Evolutionary conservation across 2,888 invertebrate genomes (phyloP).

Genomic region (Tetramorium bicarinatum): DNA sequence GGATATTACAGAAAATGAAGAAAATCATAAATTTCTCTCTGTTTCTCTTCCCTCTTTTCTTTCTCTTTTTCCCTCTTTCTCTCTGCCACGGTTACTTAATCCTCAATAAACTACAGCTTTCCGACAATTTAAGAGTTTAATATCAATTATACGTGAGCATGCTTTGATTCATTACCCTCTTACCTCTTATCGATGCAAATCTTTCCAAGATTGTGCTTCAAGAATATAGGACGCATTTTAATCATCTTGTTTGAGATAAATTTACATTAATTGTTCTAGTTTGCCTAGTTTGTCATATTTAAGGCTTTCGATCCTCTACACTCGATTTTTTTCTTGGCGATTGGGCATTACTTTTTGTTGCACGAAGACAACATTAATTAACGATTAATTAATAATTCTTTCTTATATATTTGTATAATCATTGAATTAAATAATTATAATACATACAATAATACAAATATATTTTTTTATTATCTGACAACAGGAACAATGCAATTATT

Average conservation of each 20-base stretch:
- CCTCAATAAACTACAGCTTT: constrained; percentile 60
- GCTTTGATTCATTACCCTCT: constrained; percentile 47
- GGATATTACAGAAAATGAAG: constrained; percentile 55
- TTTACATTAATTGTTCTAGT: not conserved
- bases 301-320: not conserved
- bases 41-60: not conserved
- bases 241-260: constrained; percentile 14
- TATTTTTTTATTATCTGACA: not conserved
- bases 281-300: not conserved
- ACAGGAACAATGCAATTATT: constrained; percentile 6
- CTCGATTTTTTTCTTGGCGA: not conserved
- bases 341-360: not conserved
- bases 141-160: constrained; percentile 69
- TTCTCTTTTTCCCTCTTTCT: constrained; percentile 13
- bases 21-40: constrained; percentile 57
- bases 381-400: not conserved
- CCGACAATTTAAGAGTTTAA: constrained; percentile 73
- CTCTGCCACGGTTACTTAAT: constrained; percentile 55
- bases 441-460: not conserved
- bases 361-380: no score
- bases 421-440: not conserved
- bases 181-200: constrained; percentile 35
- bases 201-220: not conserved
- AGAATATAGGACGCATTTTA: not conserved
- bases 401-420: no score